Conservation (phyloP, 2,797 vertebrate genomes). For the Aphelocoma californica region DNA sequence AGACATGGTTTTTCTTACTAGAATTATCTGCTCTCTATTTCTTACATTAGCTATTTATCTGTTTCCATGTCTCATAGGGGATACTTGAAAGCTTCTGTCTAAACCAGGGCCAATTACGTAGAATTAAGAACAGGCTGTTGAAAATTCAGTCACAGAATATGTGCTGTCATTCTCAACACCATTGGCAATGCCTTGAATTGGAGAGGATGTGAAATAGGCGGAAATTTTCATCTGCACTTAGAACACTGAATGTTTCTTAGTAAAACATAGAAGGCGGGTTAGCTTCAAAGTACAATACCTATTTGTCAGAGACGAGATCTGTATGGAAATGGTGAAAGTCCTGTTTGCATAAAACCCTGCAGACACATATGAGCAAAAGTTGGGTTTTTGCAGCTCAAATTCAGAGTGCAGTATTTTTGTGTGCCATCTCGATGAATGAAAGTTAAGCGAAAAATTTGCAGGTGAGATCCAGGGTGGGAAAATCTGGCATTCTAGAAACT, state of each 20-base stretch:
- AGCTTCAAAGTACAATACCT: neutral
- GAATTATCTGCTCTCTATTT: slow-evolving; percentile 74
- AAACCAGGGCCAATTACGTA: slow-evolving; percentile 69
- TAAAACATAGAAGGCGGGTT: neutral
- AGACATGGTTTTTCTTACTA: slow-evolving; percentile 52
- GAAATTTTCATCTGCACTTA: neutral
- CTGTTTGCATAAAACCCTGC: neutral
- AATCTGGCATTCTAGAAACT: neutral
- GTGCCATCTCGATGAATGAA: neutral
- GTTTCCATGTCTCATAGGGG: slow-evolving; percentile 59
- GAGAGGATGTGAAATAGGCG: slow-evolving; percentile 43
- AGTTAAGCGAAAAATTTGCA: neutral
- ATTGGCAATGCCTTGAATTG: slow-evolving; percentile 21
- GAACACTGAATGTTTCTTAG: neutral
- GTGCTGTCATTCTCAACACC: slow-evolving; percentile 49
- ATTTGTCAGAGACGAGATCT: neutral
- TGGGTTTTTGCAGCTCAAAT: neutral
- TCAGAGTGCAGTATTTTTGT: neutral
- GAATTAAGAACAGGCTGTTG: slow-evolving; percentile 64
- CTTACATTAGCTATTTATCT: slow-evolving; percentile 71
- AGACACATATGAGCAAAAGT: neutral
- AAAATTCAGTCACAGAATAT: slow-evolving; percentile 69
- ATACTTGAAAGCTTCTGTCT: slow-evolving; percentile 55
- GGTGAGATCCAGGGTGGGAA: neutral
- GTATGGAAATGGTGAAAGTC: neutral